phyloP scores from a whole-genome alignment of 2,797 vertebrate genomes.

The Artibeus jamaicensis region DNA sequence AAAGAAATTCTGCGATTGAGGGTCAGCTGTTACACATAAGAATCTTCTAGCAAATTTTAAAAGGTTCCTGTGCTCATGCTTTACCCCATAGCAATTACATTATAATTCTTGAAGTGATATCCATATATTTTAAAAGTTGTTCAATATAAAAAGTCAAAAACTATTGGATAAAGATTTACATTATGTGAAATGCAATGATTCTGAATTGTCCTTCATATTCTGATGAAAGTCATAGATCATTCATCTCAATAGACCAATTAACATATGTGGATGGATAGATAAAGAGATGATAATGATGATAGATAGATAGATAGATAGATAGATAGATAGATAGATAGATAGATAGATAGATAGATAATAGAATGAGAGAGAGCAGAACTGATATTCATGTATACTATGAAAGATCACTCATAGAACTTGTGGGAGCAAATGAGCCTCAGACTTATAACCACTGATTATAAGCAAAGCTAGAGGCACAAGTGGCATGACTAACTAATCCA shows the following conservation, averaged over 20 bases:
- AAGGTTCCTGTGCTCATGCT: not conserved
- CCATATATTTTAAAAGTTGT: not conserved
- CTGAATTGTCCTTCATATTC: not conserved
- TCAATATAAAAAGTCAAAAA: not conserved
- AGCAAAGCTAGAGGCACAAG: not conserved
- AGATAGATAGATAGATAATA: not conserved
- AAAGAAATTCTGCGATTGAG: conserved; percentile 12
- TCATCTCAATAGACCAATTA: not conserved
- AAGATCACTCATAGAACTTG: not conserved
- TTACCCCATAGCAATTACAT: not conserved
- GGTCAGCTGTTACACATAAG: not conserved
- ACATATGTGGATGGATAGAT: not conserved
- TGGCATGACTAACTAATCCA: not conserved
- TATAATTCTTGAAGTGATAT: not conserved
- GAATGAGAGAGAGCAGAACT: not conserved
- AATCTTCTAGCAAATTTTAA: not conserved
- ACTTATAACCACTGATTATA: not conserved
- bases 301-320: not conserved
- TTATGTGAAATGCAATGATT: not conserved
- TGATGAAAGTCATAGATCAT: not conserved
- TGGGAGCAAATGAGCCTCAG: not conserved
- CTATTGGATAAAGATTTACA: not conserved
- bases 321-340: not conserved
- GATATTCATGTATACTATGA: not conserved
- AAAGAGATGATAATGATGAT: not conserved